phyloP scores from a whole-genome alignment of 2,888 invertebrate genomes.

The Xylota segnis region DNA sequence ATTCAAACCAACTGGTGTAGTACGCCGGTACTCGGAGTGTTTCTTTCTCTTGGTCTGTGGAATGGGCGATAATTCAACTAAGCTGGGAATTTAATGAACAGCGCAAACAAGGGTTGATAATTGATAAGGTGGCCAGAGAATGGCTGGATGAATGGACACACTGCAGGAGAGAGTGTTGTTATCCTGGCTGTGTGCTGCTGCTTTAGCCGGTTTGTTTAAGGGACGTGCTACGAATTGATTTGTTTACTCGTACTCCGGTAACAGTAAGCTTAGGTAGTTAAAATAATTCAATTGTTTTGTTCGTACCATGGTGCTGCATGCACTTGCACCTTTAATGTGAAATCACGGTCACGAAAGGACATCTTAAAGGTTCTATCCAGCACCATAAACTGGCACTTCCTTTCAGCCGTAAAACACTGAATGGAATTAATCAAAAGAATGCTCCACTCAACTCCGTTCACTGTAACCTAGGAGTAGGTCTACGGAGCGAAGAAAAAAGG shows the following conservation, averaged over 20 bases:
- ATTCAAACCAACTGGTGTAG: conserved; percentile 69
- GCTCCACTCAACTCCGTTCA: conserved; percentile 9
- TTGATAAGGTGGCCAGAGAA: conserved; percentile 55
- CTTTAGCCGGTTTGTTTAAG: conserved; percentile 17
- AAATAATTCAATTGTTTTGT: conserved; percentile 23
- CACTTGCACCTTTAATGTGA: background rate
- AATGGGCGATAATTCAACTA: conserved; percentile 71
- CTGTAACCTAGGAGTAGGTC: conserved; percentile 29
- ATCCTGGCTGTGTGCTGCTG: conserved; percentile 26
- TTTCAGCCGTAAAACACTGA: conserved; percentile 13
- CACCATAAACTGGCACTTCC: conserved; percentile 14
- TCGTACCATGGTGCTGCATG: background rate
- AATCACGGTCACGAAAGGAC: background rate
- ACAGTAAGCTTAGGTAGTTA: conserved; percentile 11
- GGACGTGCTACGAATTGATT: conserved; percentile 66
- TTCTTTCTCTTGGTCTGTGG: conserved; percentile 33
- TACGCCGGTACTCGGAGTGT: conserved; percentile 3
- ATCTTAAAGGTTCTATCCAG: background rate
- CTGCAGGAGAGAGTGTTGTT: conserved; percentile 53
- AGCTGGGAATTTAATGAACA: conserved; percentile 75
- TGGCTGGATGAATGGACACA: conserved; percentile 32
- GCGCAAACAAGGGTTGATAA: conserved; percentile 73
- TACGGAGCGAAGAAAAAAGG: background rate
- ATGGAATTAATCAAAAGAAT: conserved; percentile 58
- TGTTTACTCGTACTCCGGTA: conserved; percentile 18